These are phyloP conservation scores for Oceanodroma leucorhoa DNA, from an alignment of 2,797 vertebrate genomes.

Conservation along the genomic window DNA sequence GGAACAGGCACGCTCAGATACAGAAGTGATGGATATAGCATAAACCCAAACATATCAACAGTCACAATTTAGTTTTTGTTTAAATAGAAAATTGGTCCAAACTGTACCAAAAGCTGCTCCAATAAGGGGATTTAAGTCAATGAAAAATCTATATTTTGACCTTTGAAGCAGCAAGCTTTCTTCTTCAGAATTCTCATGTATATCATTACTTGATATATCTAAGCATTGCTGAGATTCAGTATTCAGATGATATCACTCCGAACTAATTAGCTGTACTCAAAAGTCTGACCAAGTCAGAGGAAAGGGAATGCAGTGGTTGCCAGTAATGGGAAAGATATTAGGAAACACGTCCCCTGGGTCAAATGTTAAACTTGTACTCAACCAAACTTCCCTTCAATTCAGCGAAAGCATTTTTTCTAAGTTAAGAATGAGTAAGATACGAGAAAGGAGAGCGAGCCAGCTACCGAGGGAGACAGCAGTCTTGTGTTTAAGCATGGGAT, in stretches of 20 bases:
- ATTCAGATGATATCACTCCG: not conserved
- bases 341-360: not conserved
- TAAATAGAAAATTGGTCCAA: not conserved
- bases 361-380: not conserved
- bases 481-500: not conserved
- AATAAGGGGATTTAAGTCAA: no score
- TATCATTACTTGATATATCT: not conserved
- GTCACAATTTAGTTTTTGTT: not conserved
- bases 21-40: not conserved
- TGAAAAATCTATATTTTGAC: not conserved
- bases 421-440: not conserved
- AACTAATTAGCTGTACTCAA: not conserved
- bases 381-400: not conserved
- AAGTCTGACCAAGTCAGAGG: constrained; percentile 7
- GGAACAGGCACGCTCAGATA: not conserved
- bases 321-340: constrained; percentile 13
- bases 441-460: not conserved
- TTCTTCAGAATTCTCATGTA: not conserved
- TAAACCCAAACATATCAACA: not conserved
- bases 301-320: constrained; percentile 23
- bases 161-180: not conserved
- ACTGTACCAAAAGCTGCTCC: not conserved
- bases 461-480: no score
- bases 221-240: not conserved
- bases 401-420: not conserved